Percentiles rank a stretch among this genome's conserved stretches.
phyloP scores from a whole-genome alignment of 2,888 invertebrate genomes.

The Congeria kusceri region DNA sequence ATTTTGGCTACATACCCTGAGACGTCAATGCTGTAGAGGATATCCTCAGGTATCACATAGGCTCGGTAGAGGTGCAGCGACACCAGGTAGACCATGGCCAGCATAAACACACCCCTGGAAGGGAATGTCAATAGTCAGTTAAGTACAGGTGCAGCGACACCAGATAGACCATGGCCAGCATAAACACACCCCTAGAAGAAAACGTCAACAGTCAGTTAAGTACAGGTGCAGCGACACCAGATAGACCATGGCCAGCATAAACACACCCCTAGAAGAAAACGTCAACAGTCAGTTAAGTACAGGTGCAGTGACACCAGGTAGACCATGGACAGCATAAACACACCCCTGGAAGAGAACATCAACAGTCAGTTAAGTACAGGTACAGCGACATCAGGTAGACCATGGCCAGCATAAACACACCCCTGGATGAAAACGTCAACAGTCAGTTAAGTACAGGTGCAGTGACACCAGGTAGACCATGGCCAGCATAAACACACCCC shows the following conservation, averaged over 20 bases:
- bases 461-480: conserved; percentile 94
- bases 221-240: too few relatives aligned
- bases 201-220: too few relatives aligned
- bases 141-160: conserved; percentile 95
- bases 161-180: conserved; percentile 90
- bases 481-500: conserved; percentile 70
- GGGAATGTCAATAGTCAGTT: too few relatives aligned
- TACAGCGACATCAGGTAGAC: conserved; percentile 95
- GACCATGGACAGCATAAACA: too few relatives aligned
- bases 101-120: conserved; percentile 69
- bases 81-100: conserved; percentile 91
- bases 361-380: too few relatives aligned
- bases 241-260: too few relatives aligned
- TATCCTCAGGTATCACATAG: conserved; percentile 74
- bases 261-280: too few relatives aligned
- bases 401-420: conserved; percentile 85
- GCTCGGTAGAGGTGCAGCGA: conserved; percentile 93
- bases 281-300: too few relatives aligned
- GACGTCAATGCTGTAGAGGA: conserved; percentile 93
- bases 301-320: too few relatives aligned
- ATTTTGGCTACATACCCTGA: conserved; percentile 88
- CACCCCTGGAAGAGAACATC: too few relatives aligned
- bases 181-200: conserved; percentile 67
- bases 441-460: conserved; percentile 92
- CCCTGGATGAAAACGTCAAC: conserved; percentile 62